Conservation (phyloP, 1,140 invertebrate genomes). For the Macrostomum lignano region DNA sequence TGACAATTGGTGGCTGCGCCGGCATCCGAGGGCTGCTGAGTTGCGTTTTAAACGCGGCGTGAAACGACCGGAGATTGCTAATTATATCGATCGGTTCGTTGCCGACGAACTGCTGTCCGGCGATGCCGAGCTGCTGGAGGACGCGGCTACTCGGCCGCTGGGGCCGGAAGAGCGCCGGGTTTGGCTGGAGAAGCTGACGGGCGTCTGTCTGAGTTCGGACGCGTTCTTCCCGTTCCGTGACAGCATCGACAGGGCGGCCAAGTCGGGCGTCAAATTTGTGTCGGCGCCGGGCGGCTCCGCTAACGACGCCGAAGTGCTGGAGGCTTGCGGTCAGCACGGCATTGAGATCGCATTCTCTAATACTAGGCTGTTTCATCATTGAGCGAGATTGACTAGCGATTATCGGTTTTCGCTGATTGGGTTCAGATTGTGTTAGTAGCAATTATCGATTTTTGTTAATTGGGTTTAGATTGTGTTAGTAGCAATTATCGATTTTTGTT, state of each 20-base stretch:
- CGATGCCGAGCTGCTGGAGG: too few relatives aligned
- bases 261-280: slow-evolving; percentile 75
- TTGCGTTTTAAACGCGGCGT: slow-evolving; percentile 66
- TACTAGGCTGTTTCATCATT: slow-evolving; percentile 77
- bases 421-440: too few relatives aligned
- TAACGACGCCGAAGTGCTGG: slow-evolving; percentile 61
- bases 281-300: slow-evolving; percentile 67
- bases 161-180: slow-evolving; percentile 36
- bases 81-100: slow-evolving; percentile 81
- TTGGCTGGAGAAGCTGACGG: slow-evolving; percentile 48
- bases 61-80: slow-evolving; percentile 66
- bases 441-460: too few relatives aligned
- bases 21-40: slow-evolving; percentile 52
- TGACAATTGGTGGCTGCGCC: slow-evolving; percentile 76
- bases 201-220: slow-evolving; percentile 77
- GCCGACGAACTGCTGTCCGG: slow-evolving; percentile 51
- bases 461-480: too few relatives aligned
- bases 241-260: slow-evolving; percentile 66
- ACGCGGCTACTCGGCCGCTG: too few relatives aligned
- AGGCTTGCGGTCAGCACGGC: slow-evolving; percentile 64
- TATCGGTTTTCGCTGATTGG: too few relatives aligned
- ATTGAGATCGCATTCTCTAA: slow-evolving; percentile 66
- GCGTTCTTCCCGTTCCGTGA: slow-evolving; percentile 95
- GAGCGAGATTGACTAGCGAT: slow-evolving; percentile 13
- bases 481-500: too few relatives aligned